Evolutionary conservation across 2,797 vertebrate species (phyloP).

Genomic region (Buphagus erythrorhynchus): DNA sequence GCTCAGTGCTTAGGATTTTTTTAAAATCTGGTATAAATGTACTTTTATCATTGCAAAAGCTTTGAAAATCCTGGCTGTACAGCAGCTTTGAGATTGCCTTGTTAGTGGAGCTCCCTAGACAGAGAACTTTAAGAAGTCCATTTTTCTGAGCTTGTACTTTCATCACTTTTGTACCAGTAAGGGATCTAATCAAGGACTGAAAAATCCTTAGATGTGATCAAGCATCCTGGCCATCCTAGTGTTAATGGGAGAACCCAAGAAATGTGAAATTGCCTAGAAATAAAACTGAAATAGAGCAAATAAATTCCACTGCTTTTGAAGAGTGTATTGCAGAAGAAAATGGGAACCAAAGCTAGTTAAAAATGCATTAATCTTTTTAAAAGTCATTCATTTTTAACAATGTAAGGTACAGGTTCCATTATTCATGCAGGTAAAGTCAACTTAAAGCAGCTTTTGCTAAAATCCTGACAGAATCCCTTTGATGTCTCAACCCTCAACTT

Average conservation of each 20-base stretch:
- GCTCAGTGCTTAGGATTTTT: not conserved
- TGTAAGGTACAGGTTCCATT: not conserved
- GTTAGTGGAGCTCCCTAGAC: not conserved
- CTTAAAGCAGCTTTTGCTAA: not conserved
- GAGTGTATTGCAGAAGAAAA: not conserved
- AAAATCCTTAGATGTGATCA: not conserved
- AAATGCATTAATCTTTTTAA: not conserved
- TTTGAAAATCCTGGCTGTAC: not conserved
- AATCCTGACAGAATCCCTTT: not conserved
- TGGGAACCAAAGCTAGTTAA: not conserved
- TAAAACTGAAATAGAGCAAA: not conserved
- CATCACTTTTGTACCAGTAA: not conserved
- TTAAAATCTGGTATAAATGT: not conserved
- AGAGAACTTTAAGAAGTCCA: not conserved
- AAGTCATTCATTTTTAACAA: not conserved
- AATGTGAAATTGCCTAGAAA: not conserved
- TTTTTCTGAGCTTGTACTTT: slow-evolving; percentile 1
- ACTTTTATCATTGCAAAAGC: not conserved
- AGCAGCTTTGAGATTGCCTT: not conserved
- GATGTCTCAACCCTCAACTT: not conserved
- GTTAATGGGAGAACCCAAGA: not conserved
- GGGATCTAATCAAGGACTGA: not conserved
- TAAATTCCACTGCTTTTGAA: not conserved
- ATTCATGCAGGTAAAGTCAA: not conserved
- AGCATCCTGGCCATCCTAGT: not conserved